Conservation (phyloP, 2,888 invertebrate genomes). For the Drosophila emarginata region DNA sequence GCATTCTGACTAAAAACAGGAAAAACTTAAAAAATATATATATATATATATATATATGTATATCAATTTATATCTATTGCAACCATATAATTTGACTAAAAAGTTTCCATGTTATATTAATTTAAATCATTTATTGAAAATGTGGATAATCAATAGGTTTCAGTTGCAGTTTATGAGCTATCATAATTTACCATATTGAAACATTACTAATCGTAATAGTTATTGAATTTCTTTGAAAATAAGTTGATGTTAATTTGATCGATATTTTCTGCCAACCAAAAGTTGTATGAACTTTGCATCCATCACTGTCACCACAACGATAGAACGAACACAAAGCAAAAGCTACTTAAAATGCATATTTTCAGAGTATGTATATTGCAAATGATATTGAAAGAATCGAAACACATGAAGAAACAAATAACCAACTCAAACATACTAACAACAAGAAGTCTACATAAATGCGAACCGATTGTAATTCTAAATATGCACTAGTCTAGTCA, state of each 20-base stretch:
- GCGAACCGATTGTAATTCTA: constrained; percentile 56
- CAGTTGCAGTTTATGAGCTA: background rate
- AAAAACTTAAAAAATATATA: background rate
- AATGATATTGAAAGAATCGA: constrained; percentile 10
- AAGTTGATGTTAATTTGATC: background rate
- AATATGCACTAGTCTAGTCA: constrained; percentile 69
- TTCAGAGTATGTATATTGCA: background rate
- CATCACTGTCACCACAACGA: background rate
- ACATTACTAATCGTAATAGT: background rate
- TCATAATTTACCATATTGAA: background rate
- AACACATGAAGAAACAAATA: background rate
- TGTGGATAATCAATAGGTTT: no score
- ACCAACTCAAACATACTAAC: constrained; percentile 21
- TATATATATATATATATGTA: no score
- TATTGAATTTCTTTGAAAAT: background rate
- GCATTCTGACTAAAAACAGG: background rate
- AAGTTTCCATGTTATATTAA: no score
- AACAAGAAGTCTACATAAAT: constrained; percentile 55
- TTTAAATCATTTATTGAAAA: no score
- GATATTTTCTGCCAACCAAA: background rate
- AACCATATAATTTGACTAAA: no score
- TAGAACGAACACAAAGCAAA: background rate
- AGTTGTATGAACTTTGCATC: background rate
- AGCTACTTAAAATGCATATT: background rate
- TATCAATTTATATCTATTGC: no score